phyloP scores from a whole-genome alignment of 1,140 invertebrate species.

The Armadillidium nasatum region DNA sequence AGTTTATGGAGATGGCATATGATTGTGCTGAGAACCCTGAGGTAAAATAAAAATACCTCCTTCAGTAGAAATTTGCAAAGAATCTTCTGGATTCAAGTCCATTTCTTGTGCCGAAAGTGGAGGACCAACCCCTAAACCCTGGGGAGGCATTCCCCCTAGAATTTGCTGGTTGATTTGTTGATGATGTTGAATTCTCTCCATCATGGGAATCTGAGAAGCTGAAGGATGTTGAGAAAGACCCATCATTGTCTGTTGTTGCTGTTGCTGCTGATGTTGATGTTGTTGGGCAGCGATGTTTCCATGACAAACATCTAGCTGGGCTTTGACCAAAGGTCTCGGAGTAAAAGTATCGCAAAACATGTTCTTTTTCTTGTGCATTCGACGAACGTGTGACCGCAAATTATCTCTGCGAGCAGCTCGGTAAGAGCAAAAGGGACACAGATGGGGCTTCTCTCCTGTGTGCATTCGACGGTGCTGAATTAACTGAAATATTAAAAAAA shows the following conservation, averaged over 20 bases:
- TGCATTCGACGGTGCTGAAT: conserved; percentile 43
- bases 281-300: not conserved
- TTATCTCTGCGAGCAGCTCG: conserved; percentile 41
- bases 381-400: conserved; percentile 39
- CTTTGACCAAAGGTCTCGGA: conserved; percentile 28
- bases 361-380: conserved; percentile 45
- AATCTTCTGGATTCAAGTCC: not conserved
- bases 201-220: not conserved
- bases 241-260: not conserved
- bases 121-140: not conserved
- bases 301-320: not conserved
- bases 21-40: not conserved
- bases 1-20: not conserved
- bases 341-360: conserved; percentile 49
- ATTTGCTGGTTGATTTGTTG: not conserved
- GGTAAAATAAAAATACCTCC: not conserved
- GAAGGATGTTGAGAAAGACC: not conserved
- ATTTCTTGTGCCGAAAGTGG: not conserved
- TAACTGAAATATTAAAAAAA: conserved; percentile 15
- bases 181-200: not conserved
- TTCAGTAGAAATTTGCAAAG: not conserved
- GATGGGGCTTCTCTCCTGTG: conserved; percentile 39
- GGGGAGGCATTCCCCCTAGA: not conserved
- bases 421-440: conserved; percentile 39
- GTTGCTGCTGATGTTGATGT: not conserved